Percentiles rank a stretch among this genome's conserved stretches.
These are phyloP conservation scores for Chromis chromis DNA, from an alignment of 2,797 vertebrate species.

Conservation along the genomic window DNA sequence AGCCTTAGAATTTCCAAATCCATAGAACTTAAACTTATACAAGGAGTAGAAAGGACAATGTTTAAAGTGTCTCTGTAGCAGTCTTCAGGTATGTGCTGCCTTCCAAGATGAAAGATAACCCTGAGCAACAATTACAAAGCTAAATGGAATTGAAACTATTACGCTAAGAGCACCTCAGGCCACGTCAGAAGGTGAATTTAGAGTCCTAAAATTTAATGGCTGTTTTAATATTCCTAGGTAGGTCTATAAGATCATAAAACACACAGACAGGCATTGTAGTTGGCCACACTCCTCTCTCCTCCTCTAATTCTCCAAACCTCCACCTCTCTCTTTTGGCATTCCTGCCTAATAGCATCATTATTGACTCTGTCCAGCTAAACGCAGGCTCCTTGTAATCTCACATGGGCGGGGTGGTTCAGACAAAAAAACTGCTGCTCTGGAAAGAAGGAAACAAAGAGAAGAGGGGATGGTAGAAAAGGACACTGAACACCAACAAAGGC, in stretches of 20 bases:
- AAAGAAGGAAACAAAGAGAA: constrained; percentile 64
- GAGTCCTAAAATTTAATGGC: constrained; percentile 72
- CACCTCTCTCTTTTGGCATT: constrained; percentile 80
- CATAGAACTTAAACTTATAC: constrained; percentile 15
- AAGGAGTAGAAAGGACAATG: background rate
- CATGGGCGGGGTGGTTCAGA: constrained; percentile 65
- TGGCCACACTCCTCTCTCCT: constrained; percentile 64
- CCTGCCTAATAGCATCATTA: constrained; percentile 87
- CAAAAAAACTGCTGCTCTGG: constrained; percentile 59
- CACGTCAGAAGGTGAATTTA: constrained; percentile 45
- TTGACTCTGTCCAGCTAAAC: constrained; percentile 80
- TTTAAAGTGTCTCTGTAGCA: constrained; percentile 15
- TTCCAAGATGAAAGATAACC: constrained; percentile 63
- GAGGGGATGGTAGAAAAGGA: constrained; percentile 45
- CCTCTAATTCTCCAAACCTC: constrained; percentile 65
- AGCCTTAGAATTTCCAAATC: background rate
- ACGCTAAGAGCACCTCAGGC: constrained; percentile 57
- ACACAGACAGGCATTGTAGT: constrained; percentile 62
- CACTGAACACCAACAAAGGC: constrained; percentile 48
- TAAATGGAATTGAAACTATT: constrained; percentile 42
- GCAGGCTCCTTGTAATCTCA: constrained; percentile 84
- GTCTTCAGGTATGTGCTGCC: constrained; percentile 54
- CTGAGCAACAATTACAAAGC: constrained; percentile 59
- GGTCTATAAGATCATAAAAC: constrained; percentile 72
- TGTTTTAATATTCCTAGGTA: constrained; percentile 72